Conservation (phyloP, 92 coral and sea anemone species). For the Galaxea fascicularis region DNA sequence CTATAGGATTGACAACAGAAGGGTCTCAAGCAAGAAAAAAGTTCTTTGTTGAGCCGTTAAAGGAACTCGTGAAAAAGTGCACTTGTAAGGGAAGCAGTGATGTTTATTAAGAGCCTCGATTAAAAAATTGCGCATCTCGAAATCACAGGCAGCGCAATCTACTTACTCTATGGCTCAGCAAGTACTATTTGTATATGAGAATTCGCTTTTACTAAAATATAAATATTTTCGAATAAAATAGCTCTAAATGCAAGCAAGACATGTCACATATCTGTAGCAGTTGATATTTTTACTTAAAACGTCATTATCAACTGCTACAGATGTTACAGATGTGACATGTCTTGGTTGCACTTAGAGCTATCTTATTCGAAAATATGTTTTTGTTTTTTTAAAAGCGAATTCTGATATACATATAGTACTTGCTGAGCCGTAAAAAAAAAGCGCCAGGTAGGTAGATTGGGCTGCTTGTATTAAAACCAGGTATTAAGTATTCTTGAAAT, state of each 20-base stretch:
- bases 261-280: conserved; percentile 41
- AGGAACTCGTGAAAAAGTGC: conserved; percentile 49
- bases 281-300: conserved; percentile 40
- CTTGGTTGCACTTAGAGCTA: conserved; percentile 46
- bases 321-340: conserved; percentile 37
- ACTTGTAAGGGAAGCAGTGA: conserved; percentile 39
- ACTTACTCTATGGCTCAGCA: conserved; percentile 53
- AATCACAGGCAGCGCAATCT: conserved; percentile 55
- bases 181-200: conserved; percentile 57
- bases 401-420: conserved; percentile 43
- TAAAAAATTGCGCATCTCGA: conserved; percentile 45
- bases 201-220: conserved; percentile 33
- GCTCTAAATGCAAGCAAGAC: conserved; percentile 44
- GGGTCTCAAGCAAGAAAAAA: conserved; percentile 64
- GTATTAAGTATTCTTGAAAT: too few species aligned
- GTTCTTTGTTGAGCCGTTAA: conserved; percentile 40
- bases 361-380: conserved; percentile 37
- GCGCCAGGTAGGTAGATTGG: conserved; percentile 45
- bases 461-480: conserved; percentile 51
- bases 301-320: conserved; percentile 41
- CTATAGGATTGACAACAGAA: conserved; percentile 45
- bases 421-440: conserved; percentile 41
- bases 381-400: conserved; percentile 36
- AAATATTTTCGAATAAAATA: conserved; percentile 19
- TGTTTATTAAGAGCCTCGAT: conserved; percentile 60